Conservation (phyloP, 1,140 invertebrate species). For the Drosophila prosaltans region DNA sequence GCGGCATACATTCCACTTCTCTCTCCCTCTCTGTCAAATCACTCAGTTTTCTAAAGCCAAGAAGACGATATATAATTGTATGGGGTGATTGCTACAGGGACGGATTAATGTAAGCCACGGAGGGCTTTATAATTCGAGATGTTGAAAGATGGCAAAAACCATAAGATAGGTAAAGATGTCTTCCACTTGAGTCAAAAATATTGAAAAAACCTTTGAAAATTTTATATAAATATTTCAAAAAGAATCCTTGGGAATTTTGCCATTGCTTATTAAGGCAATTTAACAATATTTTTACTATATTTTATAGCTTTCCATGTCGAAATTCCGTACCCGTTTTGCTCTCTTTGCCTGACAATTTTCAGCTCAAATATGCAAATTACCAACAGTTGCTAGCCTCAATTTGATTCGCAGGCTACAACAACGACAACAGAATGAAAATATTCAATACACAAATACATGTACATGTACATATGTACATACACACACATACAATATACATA, state of each 20-base stretch:
- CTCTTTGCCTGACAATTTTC: slow-evolving; percentile 44
- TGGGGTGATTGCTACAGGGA: background rate
- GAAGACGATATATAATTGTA: background rate
- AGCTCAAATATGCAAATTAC: slow-evolving; percentile 63
- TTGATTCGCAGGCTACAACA: slow-evolving; percentile 48
- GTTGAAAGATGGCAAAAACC: too few relatives aligned
- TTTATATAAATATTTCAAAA: too few relatives aligned
- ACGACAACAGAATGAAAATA: slow-evolving; percentile 32
- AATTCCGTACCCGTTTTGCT: background rate
- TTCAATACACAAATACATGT: background rate
- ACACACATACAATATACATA: background rate
- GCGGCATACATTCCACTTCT: too few relatives aligned
- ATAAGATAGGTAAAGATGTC: too few relatives aligned
- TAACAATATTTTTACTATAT: too few relatives aligned
- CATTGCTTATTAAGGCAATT: too few relatives aligned
- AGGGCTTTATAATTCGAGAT: too few relatives aligned
- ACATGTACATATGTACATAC: background rate
- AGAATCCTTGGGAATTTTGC: too few relatives aligned
- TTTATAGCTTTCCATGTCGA: background rate
- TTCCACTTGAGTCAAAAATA: too few relatives aligned
- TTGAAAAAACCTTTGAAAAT: too few relatives aligned
- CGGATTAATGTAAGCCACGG: background rate
- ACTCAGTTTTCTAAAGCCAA: slow-evolving; percentile 6
- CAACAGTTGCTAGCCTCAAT: slow-evolving; percentile 61
- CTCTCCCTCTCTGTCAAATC: background rate